These are phyloP conservation scores for Varecia variegata DNA, from an alignment of 2,797 vertebrate genomes.

Conservation along the genomic window DNA sequence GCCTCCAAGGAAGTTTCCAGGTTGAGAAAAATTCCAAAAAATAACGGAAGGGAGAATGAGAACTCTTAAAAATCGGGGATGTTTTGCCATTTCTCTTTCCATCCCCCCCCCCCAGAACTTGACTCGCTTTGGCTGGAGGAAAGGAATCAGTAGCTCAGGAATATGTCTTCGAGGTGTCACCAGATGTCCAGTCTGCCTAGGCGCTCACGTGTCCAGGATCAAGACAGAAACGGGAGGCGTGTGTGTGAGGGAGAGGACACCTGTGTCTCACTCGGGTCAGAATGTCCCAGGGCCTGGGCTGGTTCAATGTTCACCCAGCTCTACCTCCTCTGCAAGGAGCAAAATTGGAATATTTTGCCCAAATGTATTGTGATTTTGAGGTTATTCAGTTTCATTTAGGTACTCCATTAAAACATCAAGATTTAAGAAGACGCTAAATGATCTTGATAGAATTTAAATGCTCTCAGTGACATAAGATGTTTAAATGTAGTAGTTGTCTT, in stretches of 20 bases:
- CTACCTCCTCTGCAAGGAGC: not conserved
- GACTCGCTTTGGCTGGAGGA: not conserved
- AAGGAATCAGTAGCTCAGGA: not conserved
- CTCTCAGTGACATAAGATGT: not conserved
- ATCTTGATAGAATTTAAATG: not conserved
- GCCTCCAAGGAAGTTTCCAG: not conserved
- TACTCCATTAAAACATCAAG: not conserved
- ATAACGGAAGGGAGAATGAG: not conserved
- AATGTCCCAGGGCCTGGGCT: no score
- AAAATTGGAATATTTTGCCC: not conserved
- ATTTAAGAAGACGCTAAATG: not conserved
- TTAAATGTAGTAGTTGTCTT: not conserved
- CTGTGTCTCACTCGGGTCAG: not conserved
- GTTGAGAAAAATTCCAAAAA: not conserved
- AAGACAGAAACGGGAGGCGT: not conserved
- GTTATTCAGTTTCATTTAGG: not conserved
- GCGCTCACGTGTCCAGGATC: not conserved
- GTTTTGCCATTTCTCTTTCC: not conserved
- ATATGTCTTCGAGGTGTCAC: not conserved
- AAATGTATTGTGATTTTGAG: not conserved
- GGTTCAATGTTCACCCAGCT: rapidly evolving
- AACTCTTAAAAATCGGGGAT: not conserved
- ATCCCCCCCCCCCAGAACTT: rapidly evolving
- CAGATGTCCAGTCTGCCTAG: not conserved
- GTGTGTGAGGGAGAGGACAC: not conserved